Conservation (phyloP, 1,140 invertebrate genomes). For the Leguminivora glycinivorella region DNA sequence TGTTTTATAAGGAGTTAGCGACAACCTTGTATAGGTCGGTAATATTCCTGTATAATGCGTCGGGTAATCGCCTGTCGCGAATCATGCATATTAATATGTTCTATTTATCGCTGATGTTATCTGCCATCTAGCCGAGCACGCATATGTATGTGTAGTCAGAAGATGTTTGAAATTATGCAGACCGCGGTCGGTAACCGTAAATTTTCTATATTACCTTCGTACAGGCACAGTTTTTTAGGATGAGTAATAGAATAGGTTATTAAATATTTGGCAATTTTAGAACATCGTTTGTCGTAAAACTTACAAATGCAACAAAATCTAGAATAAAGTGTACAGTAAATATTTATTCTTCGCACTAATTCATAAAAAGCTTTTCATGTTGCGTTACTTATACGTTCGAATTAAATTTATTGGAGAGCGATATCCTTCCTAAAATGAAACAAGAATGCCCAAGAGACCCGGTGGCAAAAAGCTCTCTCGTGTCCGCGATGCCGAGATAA, state of each 20-base stretch:
- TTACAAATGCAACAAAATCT: no score
- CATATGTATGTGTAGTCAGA: neutral
- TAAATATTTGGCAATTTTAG: no score
- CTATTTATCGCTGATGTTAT: constrained; percentile 28
- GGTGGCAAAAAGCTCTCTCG: constrained; percentile 77
- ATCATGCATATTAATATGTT: constrained; percentile 28
- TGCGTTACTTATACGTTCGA: constrained; percentile 11
- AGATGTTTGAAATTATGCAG: constrained; percentile 9
- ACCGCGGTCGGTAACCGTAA: neutral
- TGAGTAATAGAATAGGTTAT: no score
- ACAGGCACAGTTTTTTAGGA: no score
- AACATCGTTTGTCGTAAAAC: no score
- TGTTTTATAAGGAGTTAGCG: constrained; percentile 23
- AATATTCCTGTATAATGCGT: constrained; percentile 19
- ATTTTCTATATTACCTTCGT: neutral
- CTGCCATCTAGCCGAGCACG: neutral
- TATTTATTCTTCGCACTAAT: neutral
- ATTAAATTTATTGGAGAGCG: constrained; percentile 22
- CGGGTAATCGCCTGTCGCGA: constrained; percentile 25
- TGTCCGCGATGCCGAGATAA: constrained; percentile 77
- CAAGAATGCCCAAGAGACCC: constrained; percentile 64
- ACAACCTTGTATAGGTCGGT: constrained; percentile 16
- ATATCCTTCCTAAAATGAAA: constrained; percentile 31
- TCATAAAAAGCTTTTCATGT: neutral
- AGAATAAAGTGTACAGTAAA: no score